Percentiles rank a stretch among this genome's conserved stretches.
Conservation (phyloP, 1,140 invertebrate genomes). For the Pomacea maculata region DNA sequence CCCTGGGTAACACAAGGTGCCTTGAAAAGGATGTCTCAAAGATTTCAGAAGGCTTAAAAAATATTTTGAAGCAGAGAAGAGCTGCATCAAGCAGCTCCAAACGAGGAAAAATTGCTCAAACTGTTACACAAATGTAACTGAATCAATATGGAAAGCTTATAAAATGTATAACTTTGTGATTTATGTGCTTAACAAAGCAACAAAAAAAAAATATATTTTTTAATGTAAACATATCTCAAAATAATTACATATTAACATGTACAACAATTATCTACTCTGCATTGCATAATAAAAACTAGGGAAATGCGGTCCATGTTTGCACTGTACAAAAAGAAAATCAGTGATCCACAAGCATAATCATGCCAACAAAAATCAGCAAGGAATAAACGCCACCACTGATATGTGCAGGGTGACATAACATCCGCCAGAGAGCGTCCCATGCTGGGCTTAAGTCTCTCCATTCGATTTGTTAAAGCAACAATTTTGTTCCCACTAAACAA, state of each 20-base stretch:
- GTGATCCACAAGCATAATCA: background rate
- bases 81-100: too few species aligned
- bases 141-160: background rate
- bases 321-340: background rate
- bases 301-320: too few species aligned
- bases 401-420: background rate
- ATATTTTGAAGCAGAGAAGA: too few species aligned
- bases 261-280: background rate
- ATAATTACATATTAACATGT: background rate
- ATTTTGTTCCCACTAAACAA: too few species aligned
- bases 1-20: too few species aligned
- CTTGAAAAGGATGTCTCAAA: too few species aligned
- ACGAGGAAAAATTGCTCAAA: background rate
- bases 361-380: background rate
- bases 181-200: background rate
- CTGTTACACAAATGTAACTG: background rate
- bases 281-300: too few species aligned
- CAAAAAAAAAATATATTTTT: background rate
- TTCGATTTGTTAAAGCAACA: too few species aligned
- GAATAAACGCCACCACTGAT: background rate
- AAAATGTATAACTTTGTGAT: background rate
- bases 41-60: too few species aligned
- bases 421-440: too few species aligned
- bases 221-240: constrained; percentile 1
- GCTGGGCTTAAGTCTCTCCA: too few species aligned